phyloP scores from a whole-genome alignment of 1,140 invertebrate species.

The Plectrocnemia conspersa region DNA sequence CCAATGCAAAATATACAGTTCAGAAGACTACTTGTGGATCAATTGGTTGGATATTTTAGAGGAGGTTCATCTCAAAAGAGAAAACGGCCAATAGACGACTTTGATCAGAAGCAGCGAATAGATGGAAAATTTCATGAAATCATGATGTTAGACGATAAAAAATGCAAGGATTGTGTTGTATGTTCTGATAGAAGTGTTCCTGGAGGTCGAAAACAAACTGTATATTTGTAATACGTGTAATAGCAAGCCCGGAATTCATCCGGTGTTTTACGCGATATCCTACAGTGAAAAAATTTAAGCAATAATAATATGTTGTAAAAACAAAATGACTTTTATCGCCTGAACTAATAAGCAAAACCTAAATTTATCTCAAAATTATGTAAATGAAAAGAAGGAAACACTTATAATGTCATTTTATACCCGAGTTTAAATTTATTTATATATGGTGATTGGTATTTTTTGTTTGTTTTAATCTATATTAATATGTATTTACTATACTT shows the following conservation, averaged over 20 bases:
- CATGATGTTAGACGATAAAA: neutral
- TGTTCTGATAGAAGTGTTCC: neutral
- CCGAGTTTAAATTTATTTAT: no score
- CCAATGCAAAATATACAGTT: slow-evolving; percentile 10
- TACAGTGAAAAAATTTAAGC: neutral
- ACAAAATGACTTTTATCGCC: no score
- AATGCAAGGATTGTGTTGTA: slow-evolving; percentile 6
- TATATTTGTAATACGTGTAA: slow-evolving; percentile 1
- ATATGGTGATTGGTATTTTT: no score
- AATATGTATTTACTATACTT: no score
- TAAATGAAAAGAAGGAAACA: no score
- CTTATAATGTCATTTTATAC: no score
- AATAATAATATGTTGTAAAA: no score
- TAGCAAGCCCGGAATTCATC: neutral
- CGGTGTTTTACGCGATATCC: slow-evolving; percentile 5
- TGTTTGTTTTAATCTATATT: no score
- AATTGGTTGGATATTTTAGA: slow-evolving; percentile 14
- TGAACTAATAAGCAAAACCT: no score
- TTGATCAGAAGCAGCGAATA: neutral
- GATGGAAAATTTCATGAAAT: neutral
- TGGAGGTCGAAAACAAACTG: neutral
- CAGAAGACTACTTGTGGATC: neutral
- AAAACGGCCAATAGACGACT: neutral
- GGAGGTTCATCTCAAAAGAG: slow-evolving; percentile 7
- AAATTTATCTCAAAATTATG: no score